Percentiles rank a stretch among this genome's conserved stretches.
Evolutionary conservation across 2,113 vertebrate genomes (phyloP).

Genomic region (Trogon melanurus): DNA sequence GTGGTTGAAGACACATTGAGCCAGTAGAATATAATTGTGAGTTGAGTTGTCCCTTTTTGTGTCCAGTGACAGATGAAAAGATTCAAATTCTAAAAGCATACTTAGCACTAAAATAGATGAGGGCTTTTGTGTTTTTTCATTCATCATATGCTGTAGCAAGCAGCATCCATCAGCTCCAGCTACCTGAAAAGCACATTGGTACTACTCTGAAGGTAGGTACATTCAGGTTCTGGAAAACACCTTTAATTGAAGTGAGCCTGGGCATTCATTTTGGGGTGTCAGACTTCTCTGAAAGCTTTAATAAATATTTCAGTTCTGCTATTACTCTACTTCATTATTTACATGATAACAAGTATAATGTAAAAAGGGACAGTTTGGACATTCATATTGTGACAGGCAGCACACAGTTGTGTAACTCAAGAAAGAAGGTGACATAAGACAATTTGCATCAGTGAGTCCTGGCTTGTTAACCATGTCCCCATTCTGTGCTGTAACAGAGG

Average conservation of each 20-base stretch:
- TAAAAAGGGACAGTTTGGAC: not conserved
- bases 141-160: not conserved
- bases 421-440: not conserved
- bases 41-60: not conserved
- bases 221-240: not conserved
- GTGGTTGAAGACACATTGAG: not conserved
- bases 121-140: not conserved
- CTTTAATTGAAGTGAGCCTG: not conserved
- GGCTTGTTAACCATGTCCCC: fast-evolving
- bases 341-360: not conserved
- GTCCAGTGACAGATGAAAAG: not conserved
- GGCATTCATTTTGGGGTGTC: not conserved
- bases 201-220: not conserved
- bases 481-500: not conserved
- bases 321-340: not conserved
- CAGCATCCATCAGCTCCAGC: not conserved
- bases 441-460: not conserved
- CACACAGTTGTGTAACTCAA: not conserved
- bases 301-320: not conserved
- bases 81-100: not conserved
- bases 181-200: not conserved
- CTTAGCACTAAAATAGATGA: not conserved
- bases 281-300: not conserved
- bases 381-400: not conserved
- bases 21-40: not conserved